Evolutionary conservation across 1,140 invertebrate genomes (phyloP), one percentile per base, ranked within the genome.

Genomic region (Dendrolimus kikuchii): DNA sequence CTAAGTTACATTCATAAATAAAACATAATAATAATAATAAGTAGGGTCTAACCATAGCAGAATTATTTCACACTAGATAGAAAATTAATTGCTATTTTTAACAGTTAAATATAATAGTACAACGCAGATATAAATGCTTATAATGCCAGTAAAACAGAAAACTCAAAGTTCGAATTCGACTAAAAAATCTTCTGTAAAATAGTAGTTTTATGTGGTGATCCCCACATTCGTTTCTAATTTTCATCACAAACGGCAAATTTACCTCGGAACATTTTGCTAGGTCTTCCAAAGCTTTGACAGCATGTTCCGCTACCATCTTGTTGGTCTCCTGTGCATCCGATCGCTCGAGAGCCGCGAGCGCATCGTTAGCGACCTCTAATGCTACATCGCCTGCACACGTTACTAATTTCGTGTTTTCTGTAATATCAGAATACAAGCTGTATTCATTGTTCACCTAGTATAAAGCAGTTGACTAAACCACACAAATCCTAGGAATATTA

Each of bases 351-450:
- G 70, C 60, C 0, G 65, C 59, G 38, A 81, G 50, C 5, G 81
- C 82, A 37, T 52, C 65, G n/a, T 63, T 60, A 0, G 70, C 68
- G 42, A 86, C 62, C 47, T 76, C 68, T 36, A 80, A 51, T 0
- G 80, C 76, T 8, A 68, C 71, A 6, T 76, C 77, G 38, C 74
- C 59, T 6, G 74, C 74, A 46, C 70, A 75, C 5, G 62, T 57
- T 43, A 86, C 71, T 40, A 82, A 54, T 51, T 51, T 59, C n/a
- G 53, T 49, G 0, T 61, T 71, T 57, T 83, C 78, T 86, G 62
- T 37, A 53, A 53, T 7, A 7, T 47, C 8, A 41, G 44, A 38
- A 50, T 50, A 23, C 37, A 10, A 49, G 5, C 39, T 40, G 7
- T 38, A 59, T 47, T 4, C 46, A 46, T 8, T 42, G 38, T 48